Percentiles rank a stretch among this genome's conserved stretches.
These are phyloP conservation scores for Aplocera efformata DNA, from an alignment of 2,888 invertebrate species.

Conservation along the genomic window DNA sequence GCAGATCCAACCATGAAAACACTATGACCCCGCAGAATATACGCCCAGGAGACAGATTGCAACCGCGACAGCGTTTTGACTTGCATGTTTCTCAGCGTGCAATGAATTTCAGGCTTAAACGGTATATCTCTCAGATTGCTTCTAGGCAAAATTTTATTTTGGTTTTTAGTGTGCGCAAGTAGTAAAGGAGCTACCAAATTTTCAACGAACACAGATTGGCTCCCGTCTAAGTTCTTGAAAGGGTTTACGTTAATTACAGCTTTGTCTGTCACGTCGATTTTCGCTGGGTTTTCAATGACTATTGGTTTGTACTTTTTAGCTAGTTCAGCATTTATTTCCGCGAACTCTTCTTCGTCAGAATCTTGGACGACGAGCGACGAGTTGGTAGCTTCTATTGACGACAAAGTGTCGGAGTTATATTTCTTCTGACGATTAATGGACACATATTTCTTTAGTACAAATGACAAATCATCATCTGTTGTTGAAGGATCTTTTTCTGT, in stretches of 20 bases:
- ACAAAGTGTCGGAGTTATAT: background rate
- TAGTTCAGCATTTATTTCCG: conserved; percentile 6
- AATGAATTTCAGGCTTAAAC: conserved; percentile 53
- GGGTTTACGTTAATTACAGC: conserved; percentile 53
- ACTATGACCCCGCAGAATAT: conserved; percentile 83
- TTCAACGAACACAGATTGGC: conserved; percentile 64
- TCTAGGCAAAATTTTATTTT: conserved; percentile 50
- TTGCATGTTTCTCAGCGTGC: conserved; percentile 49
- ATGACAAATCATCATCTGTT: no score
- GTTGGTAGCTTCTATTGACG: background rate
- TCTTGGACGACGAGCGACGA: conserved; percentile 1
- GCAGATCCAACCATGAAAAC: conserved; percentile 82
- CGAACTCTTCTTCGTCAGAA: conserved; percentile 12
- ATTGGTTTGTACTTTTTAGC: background rate
- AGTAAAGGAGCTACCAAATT: conserved; percentile 59
- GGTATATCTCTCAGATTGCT: conserved; percentile 49
- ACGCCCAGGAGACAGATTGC: conserved; percentile 86
- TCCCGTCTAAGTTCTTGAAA: conserved; percentile 57
- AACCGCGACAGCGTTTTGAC: conserved; percentile 71
- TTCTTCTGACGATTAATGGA: background rate
- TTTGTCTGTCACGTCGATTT: conserved; percentile 7
- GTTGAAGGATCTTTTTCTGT: no score
- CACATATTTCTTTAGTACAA: no score
- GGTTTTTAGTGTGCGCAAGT: conserved; percentile 65
- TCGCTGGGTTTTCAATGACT: background rate